Evolutionary conservation across 1,140 invertebrate genomes (phyloP), one percentile per base, ranked within the genome.

Genomic region (Aphidius ervi): DNA sequence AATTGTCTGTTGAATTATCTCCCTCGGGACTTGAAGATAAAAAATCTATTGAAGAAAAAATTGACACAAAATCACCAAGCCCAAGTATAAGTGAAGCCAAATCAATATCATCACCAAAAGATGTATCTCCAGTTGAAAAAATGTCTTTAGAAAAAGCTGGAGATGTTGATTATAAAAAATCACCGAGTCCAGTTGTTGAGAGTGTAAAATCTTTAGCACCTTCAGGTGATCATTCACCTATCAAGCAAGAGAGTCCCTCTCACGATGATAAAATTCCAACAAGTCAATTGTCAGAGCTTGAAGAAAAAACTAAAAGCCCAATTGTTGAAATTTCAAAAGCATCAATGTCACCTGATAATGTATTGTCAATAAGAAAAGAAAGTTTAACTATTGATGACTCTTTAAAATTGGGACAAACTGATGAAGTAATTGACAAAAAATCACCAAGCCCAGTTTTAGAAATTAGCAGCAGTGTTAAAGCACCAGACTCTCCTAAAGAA

Each of bases 251-350:
- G 16, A 16, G 16, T 1, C 16, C 16, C 16, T 16, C 16, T 16
- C 16, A 16, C 16, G 16, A 31, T 31, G 23, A 31, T 31, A 31
- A 31, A 31, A 31, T 4, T 31, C 23, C 23, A 31, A 4, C 23
- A 31, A 3, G 23, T 31, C 23, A 31, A 31, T 31, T 31, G 23
- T 31, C 23, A 31, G 23, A 31, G 4, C 23, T 31, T 31, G 23
- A 31, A 31, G 23, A 31, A 31, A 31, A 31, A 31, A 31, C 4
- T 31, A 31, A 31, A 31, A 31, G 23, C 4, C 23, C 23, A 43
- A 2, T 43, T 41, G 16, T n/a, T 10, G 45, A 60, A 8, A 60
- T 23, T 60, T 4, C 41, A 9, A 53, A 59, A 23, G 5, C 56
- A 4, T 46, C 56, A 47, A 57, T 8, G 5, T 57, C 31, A 8